Evolutionary conservation across 1,140 invertebrate genomes (phyloP), one percentile per base, ranked within the genome.

Genomic region (Drosophila sulfurigaster): DNA sequence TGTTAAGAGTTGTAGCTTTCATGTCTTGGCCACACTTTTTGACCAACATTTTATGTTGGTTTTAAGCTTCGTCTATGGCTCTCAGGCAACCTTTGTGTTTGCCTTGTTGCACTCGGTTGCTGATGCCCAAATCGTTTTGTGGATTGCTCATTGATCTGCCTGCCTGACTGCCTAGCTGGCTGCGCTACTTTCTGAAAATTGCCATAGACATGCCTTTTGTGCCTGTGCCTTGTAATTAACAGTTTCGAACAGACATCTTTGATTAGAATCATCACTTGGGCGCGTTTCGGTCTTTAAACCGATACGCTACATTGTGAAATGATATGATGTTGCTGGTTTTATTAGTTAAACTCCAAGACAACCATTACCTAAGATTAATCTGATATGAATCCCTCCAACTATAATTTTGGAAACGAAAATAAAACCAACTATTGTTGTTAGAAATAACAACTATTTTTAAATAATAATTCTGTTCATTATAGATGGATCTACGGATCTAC

Each of bases 11-110:
- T 89, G 86, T 89, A 89, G 81, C 86, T 89, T 89, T 83, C 88
- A 88, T 91, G 88, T 91, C 81, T 91, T 83, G 75, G 88, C 83
- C 88, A 91, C 88, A 91, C 88, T 88, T 91, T 89, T 89, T 89
- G 85, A 89, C 85, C 85, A 89, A 89, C 81, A 89, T 89, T 88
- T 78, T 88, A 54, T 88, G 81, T 87, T 82, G 79, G 72, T 82
- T 82, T 88, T 54, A 10, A 10, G 41, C 25, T 57, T 35, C 60
- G 51, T 8, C 52, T 69, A 11, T 52, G 35, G 46, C 46, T 35
- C 62, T 60, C 13, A 15, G 63, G 15, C 15, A 45, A 28, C 56
- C 43, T 59, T 58, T 59, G 43, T 68, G 30, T 28, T 68, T 71
- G 71, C 41, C 46, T 58, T 63, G 49, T 41, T 64, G 67, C 58